Evolutionary conservation across 2,888 invertebrate species (phyloP).

Genomic region (Drosophila gaucha): DNA sequence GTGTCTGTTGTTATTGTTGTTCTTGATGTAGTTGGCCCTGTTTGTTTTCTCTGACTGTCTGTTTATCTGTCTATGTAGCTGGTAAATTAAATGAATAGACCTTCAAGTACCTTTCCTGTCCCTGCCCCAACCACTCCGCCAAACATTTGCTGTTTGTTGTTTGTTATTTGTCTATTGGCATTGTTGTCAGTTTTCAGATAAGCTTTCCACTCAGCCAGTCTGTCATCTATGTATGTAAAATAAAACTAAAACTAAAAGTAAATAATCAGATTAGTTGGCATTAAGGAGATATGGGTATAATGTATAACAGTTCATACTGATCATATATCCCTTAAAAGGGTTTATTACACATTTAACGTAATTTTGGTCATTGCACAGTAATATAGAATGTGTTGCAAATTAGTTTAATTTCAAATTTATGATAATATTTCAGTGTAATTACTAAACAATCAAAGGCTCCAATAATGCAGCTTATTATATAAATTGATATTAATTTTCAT

Average conservation of each 20-base stretch:
- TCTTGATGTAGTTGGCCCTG: slow-evolving; percentile 1
- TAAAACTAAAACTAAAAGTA: slow-evolving; percentile 6
- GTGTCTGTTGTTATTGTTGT: slow-evolving; percentile 6
- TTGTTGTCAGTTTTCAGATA: slow-evolving; percentile 7
- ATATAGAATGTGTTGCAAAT: too few relatives aligned
- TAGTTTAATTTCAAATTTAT: too few relatives aligned
- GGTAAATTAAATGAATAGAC: slow-evolving; percentile 47
- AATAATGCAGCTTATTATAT: too few relatives aligned
- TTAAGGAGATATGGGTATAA: too few relatives aligned
- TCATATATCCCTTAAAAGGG: too few relatives aligned
- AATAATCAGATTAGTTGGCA: slow-evolving; percentile 7
- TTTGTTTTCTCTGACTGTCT: slow-evolving; percentile 11
- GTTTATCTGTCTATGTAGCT: slow-evolving; percentile 21
- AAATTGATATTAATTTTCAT: too few relatives aligned
- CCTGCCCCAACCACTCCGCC: too few relatives aligned
- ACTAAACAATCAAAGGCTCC: too few relatives aligned
- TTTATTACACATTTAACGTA: too few relatives aligned
- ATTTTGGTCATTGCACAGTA: too few relatives aligned
- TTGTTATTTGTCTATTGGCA: slow-evolving; percentile 32
- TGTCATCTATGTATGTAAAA: background rate
- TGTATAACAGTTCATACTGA: too few relatives aligned
- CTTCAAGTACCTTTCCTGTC: slow-evolving; percentile 25
- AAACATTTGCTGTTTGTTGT: slow-evolving; percentile 1
- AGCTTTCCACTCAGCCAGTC: background rate
- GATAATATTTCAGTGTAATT: too few relatives aligned